Percentiles rank a stretch among this genome's conserved stretches.
Evolutionary conservation across 2,113 vertebrate species (phyloP).

Genomic region (Nothobranchius kuhntae): DNA sequence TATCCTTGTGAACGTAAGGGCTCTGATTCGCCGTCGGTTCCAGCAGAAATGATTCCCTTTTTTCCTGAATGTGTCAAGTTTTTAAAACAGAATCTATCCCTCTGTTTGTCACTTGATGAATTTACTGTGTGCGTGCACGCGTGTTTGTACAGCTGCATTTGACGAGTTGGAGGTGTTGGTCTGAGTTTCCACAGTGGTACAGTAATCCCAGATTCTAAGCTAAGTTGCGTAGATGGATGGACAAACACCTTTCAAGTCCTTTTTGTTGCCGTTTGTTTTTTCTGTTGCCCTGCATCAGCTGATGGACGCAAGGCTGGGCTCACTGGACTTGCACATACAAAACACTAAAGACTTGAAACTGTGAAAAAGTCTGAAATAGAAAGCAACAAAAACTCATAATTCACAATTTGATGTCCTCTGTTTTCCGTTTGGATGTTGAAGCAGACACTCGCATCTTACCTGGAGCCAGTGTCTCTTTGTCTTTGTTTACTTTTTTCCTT

Average conservation of each 20-base stretch:
- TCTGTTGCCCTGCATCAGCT: constrained; percentile 3
- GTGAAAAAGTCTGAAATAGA: constrained; percentile 60
- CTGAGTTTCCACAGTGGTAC: constrained; percentile 41
- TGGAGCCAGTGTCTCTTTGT: constrained; percentile 62
- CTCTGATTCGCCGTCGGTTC: constrained; percentile 62
- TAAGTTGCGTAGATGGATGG: constrained; percentile 22
- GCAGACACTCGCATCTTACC: constrained; percentile 60
- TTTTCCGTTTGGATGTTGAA: constrained; percentile 41
- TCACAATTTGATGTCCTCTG: constrained; percentile 33
- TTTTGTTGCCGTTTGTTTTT: constrained; percentile 33
- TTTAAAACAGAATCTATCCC: constrained; percentile 30
- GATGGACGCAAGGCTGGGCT: constrained; percentile 3
- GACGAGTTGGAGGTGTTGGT: background rate
- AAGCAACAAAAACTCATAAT: constrained; percentile 14
- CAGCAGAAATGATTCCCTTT: constrained; percentile 53
- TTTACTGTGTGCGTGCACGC: constrained; percentile 23
- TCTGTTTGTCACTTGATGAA: constrained; percentile 14
- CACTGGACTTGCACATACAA: constrained; percentile 32
- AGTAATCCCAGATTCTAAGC: constrained; percentile 62
- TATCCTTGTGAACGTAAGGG: constrained; percentile 57
- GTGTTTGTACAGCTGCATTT: constrained; percentile 25
- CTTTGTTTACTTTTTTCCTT: constrained; percentile 23
- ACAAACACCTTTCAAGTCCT: constrained; percentile 22
- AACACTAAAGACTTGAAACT: constrained; percentile 72
- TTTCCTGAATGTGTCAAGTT: constrained; percentile 44